A percentile compares a stretch with the other conserved stretches of the same genome.
These are phyloP conservation scores for Rhinichthys osculus DNA, from an alignment of 2,797 vertebrate species.

Conservation along the genomic window DNA sequence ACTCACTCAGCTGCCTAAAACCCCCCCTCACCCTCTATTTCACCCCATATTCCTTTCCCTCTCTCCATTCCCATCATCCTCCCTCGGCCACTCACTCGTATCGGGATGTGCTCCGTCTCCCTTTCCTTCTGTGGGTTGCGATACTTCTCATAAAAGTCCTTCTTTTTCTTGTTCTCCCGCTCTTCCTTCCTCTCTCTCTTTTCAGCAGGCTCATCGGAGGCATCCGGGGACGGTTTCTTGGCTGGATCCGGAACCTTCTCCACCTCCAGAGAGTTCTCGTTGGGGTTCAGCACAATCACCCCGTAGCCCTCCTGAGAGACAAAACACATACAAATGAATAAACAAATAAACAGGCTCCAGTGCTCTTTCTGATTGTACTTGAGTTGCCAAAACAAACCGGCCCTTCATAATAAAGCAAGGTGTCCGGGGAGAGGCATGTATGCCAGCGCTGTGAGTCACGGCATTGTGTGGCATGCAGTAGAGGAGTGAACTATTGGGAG, in stretches of 20 bases:
- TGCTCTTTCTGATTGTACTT: slow-evolving; percentile 37
- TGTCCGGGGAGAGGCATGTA: slow-evolving; percentile 50
- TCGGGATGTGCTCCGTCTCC: slow-evolving; percentile 88
- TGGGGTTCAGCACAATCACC: slow-evolving; percentile 97
- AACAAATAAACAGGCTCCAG: slow-evolving; percentile 52
- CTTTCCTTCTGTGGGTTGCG: slow-evolving; percentile 96
- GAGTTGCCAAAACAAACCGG: slow-evolving; percentile 48
- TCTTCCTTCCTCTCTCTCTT: slow-evolving; percentile 94
- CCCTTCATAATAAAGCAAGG: slow-evolving; percentile 49
- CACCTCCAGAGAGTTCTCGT: slow-evolving; percentile 96
- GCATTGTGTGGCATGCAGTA: slow-evolving; percentile 37
- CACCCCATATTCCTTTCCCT: slow-evolving; percentile 61
- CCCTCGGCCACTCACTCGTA: slow-evolving; percentile 85
- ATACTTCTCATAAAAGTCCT: slow-evolving; percentile 96
- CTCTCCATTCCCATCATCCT: slow-evolving; percentile 61
- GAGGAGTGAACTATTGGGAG: slow-evolving; percentile 44
- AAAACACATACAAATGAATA: slow-evolving; percentile 58
- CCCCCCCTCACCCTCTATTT: slow-evolving; percentile 64
- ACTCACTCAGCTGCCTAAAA: slow-evolving; percentile 74
- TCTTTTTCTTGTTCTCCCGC: slow-evolving; percentile 90
- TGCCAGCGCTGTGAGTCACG: slow-evolving; percentile 52
- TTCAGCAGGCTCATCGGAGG: slow-evolving; percentile 93
- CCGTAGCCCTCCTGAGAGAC: slow-evolving; percentile 88
- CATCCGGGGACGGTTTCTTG: slow-evolving; percentile 80
- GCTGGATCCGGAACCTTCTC: slow-evolving; percentile 90